phyloP scores from a whole-genome alignment of 1,140 invertebrate genomes.

The Saccostrea glomerata region DNA sequence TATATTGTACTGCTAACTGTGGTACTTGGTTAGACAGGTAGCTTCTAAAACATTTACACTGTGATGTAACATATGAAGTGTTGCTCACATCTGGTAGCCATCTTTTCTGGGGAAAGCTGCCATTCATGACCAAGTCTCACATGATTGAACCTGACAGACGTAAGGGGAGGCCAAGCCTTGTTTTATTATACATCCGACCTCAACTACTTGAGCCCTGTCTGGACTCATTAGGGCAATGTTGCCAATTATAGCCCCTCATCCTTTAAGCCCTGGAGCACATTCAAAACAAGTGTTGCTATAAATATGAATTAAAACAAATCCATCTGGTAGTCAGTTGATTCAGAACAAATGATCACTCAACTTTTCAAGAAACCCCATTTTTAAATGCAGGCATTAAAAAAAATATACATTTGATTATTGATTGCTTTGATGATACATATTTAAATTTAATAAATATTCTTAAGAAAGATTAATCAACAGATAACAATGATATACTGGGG shows the following conservation, averaged over 20 bases:
- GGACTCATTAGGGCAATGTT: background rate
- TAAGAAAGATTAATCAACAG: too few relatives aligned
- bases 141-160: background rate
- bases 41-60: background rate
- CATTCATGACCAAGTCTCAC: background rate
- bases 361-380: too few relatives aligned
- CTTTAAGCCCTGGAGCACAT: background rate
- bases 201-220: background rate
- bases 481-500: too few relatives aligned
- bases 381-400: too few relatives aligned
- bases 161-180: background rate
- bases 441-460: too few relatives aligned
- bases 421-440: too few relatives aligned
- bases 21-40: background rate
- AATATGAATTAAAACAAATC: too few relatives aligned
- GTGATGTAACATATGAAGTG: background rate
- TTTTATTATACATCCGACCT: background rate
- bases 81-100: background rate
- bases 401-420: too few relatives aligned
- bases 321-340: too few relatives aligned
- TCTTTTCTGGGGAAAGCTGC: background rate
- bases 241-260: background rate
- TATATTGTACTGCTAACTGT: background rate
- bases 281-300: too few relatives aligned
- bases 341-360: too few relatives aligned